Evolutionary conservation across 2,797 vertebrate genomes (phyloP).

Genomic region (Malacoraja senta): DNA sequence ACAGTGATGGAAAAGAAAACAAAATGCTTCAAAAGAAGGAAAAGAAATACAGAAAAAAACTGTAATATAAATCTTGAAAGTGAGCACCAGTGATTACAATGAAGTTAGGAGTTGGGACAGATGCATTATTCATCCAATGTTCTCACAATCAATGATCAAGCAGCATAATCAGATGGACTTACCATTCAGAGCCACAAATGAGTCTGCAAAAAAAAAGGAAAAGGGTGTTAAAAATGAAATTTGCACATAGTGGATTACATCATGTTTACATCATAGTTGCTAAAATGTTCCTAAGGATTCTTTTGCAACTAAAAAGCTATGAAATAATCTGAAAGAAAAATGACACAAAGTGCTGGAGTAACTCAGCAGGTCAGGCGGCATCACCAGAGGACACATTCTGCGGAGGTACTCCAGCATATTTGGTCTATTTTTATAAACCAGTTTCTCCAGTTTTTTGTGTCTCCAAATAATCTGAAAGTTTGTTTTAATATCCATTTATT

Average conservation of each 20-base stretch:
- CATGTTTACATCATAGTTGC: background rate
- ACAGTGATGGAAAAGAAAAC: constrained; percentile 60
- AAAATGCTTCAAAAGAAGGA: constrained; percentile 50
- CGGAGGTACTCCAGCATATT: too few relatives aligned
- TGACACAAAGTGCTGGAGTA: too few relatives aligned
- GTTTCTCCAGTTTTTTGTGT: too few relatives aligned
- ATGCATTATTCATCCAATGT: background rate
- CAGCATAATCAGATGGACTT: constrained; percentile 58
- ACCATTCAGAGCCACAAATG: constrained; percentile 98
- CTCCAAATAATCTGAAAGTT: too few relatives aligned
- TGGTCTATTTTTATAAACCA: too few relatives aligned
- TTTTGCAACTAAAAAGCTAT: background rate
- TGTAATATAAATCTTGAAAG: constrained; percentile 54
- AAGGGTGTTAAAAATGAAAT: constrained; percentile 41
- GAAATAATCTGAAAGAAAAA: too few relatives aligned
- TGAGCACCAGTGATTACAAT: constrained; percentile 55
- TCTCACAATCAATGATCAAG: background rate
- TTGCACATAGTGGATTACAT: background rate
- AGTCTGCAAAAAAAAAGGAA: constrained; percentile 72
- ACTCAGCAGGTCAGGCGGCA: too few relatives aligned
- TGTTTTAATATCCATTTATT: background rate
- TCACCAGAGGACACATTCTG: too few relatives aligned
- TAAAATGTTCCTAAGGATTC: background rate
- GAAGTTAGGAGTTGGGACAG: constrained; percentile 41
- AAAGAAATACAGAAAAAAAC: constrained; percentile 47